Conservation (phyloP, 2,113 vertebrate genomes). For the Melanocharis versteri region DNA sequence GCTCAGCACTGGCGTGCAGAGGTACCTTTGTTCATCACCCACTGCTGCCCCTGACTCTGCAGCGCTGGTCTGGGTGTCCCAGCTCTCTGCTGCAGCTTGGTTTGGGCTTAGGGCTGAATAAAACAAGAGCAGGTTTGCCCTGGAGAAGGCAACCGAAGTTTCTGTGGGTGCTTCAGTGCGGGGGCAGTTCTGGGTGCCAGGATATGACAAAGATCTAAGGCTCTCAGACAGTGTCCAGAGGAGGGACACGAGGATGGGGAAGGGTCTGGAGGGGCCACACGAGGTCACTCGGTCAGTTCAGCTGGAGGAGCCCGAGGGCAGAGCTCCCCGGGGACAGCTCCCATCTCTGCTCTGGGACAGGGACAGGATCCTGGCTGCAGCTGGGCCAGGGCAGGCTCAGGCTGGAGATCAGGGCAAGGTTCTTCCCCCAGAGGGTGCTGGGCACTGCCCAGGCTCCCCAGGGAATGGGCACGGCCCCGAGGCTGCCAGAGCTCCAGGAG, state of each 20-base stretch:
- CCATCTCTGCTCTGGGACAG: background rate
- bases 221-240: background rate
- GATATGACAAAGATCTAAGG: background rate
- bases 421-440: background rate
- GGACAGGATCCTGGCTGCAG: background rate
- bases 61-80: background rate
- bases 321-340: background rate
- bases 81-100: background rate
- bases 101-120: background rate
- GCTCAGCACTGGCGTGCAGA: too few species aligned
- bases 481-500: background rate
- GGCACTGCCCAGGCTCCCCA: background rate
- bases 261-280: background rate
- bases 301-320: background rate
- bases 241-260: background rate
- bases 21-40: background rate
- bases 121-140: background rate
- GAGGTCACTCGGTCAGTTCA: background rate
- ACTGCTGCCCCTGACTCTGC: background rate
- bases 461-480: background rate
- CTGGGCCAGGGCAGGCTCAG: background rate
- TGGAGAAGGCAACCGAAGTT: background rate
- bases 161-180: background rate
- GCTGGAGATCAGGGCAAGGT: background rate
- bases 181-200: background rate